Evolutionary conservation across 2,888 invertebrate genomes (phyloP), one percentile per base, ranked within the genome.

Genomic region (Myopa tessellatipennis): DNA sequence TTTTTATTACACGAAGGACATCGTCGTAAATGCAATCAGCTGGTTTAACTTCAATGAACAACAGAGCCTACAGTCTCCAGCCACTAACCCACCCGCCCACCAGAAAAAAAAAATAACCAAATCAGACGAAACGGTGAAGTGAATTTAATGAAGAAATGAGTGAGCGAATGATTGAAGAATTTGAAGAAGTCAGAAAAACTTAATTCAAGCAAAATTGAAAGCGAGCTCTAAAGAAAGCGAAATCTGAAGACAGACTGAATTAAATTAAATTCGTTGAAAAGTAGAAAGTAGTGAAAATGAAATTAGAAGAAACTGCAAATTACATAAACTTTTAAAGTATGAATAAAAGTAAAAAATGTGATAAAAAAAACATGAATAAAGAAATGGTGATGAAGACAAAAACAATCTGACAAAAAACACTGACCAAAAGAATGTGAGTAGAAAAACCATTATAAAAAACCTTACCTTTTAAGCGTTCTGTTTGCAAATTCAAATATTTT

Each of bases 21-120:
- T 45, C 69, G 34, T 69, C 18, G 52, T 26, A 26, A 7, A 52
- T 34, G 69, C 52, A 69, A 69, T 52, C 4, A 69, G 52, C 12
- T 45, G 16, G 18, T 69, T 69, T 69, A 69, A 52, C 18, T 69
- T 69, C 69, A 69, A 69, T 52, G 45, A 10, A 45, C 38, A 68
- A 12, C 52, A n/a, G 8, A 52, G 16, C 38, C 40, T 40, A 40
- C 14, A 14, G n/a, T 4, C 65, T 12, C 1, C 14, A n/a, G 12
- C 16, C 55, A 4, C n/a, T 3, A 1, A 6, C 45, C 45, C 1
- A n/a, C 7, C 45, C 45, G 45, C 10, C 7, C 7, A 10, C 45
- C 45, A 55, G 10, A 10, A 45, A 69, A n/a, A 16, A 50, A 34
- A 69, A 69, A 16, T 16, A 69, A 4, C 18, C 1, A n/a, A 18